These are phyloP conservation scores for Acrobasis suavella DNA, from an alignment of 2,888 invertebrate species.

Conservation along the genomic window DNA sequence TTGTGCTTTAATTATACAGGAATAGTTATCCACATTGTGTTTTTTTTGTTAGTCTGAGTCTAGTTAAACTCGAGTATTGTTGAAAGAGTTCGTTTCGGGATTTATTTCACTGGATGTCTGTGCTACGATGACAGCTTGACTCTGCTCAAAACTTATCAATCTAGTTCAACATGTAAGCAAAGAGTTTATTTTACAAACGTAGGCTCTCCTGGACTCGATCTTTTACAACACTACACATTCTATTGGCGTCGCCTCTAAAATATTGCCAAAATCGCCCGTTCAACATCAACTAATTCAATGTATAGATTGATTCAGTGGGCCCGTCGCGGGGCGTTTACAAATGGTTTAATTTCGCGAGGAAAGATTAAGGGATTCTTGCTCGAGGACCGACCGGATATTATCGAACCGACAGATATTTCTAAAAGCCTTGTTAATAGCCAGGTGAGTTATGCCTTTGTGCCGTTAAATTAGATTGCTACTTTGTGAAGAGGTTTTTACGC, in stretches of 20 bases:
- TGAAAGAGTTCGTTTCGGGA: no score
- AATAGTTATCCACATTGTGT: no score
- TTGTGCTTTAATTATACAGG: no score
- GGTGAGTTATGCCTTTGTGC: constrained; percentile 17
- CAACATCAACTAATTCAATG: constrained; percentile 76
- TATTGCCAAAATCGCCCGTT: constrained; percentile 72
- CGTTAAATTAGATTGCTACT: constrained; percentile 15
- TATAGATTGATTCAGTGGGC: constrained; percentile 73
- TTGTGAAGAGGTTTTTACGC: not conserved
- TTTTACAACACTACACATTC: constrained; percentile 44
- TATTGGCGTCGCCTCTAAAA: constrained; percentile 69
- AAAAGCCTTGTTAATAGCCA: constrained; percentile 34
- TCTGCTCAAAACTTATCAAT: no score
- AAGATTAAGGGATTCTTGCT: constrained; percentile 54
- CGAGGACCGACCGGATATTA: constrained; percentile 45
- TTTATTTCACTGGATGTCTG: no score
- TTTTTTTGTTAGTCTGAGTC: no score
- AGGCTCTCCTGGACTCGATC: no score
- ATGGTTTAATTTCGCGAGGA: constrained; percentile 68
- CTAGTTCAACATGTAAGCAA: no score
- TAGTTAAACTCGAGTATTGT: no score
- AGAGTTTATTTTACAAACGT: no score
- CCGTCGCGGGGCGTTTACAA: constrained; percentile 60
- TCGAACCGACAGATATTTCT: constrained; percentile 43
- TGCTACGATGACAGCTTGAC: no score